These are phyloP conservation scores for Dipodomys stephensi DNA, from an alignment of 2,113 vertebrate genomes.

Conservation along the genomic window DNA sequence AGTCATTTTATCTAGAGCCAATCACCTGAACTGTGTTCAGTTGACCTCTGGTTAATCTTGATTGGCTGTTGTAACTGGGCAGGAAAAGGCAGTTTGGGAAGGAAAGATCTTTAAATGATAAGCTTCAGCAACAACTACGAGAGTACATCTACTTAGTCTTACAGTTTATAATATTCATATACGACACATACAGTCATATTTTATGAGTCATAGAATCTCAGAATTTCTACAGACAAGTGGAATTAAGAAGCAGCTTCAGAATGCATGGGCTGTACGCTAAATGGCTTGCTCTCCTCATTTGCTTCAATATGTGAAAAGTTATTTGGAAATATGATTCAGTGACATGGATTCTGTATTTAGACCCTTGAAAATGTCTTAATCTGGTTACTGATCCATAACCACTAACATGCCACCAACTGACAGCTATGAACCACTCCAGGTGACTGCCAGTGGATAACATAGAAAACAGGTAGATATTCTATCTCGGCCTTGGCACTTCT, in stretches of 20 bases:
- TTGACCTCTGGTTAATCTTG: not conserved
- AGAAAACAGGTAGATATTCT: not conserved
- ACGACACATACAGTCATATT: not conserved
- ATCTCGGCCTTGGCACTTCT: not conserved
- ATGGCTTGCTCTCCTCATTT: not conserved
- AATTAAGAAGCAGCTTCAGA: not conserved
- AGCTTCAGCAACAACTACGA: conserved; percentile 5
- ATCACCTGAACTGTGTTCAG: conserved; percentile 37
- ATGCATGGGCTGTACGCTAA: not conserved
- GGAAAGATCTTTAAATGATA: conserved; percentile 58
- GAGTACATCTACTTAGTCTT: not conserved
- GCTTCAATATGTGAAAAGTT: not conserved
- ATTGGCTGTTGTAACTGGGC: conserved; percentile 34
- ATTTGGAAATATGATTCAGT: not conserved
- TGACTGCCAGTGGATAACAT: not conserved
- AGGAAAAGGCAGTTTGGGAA: conserved; percentile 5
- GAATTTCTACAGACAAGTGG: not conserved
- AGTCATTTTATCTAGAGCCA: conserved; percentile 25
- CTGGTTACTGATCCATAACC: too few species aligned
- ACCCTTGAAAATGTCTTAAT: not conserved
- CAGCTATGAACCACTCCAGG: not conserved
- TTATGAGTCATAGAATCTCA: not conserved
- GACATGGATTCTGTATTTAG: not conserved
- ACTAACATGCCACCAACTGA: too few species aligned
- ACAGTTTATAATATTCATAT: not conserved